These are phyloP conservation scores for Leptobrachium ailaonicum DNA, from an alignment of 2,113 vertebrate species.

Conservation along the genomic window DNA sequence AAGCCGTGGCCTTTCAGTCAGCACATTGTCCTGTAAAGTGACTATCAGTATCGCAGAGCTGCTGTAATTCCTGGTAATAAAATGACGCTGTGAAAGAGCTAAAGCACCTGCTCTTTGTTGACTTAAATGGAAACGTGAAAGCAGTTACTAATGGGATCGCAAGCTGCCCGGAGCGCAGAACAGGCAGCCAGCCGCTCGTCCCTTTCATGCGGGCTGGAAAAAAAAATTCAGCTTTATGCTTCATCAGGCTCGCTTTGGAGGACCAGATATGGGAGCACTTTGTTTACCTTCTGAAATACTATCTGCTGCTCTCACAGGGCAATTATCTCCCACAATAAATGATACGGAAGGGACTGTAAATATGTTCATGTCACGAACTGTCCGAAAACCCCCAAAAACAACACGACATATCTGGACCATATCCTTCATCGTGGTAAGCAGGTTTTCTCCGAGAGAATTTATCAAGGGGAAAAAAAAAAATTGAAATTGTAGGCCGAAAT, in stretches of 20 bases:
- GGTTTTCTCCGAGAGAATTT: too few species aligned
- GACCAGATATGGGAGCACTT: not conserved
- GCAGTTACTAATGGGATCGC: slow-evolving; percentile 57
- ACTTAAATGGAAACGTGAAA: slow-evolving; percentile 55
- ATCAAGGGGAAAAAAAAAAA: too few species aligned
- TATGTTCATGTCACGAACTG: too few species aligned
- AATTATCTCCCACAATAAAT: not conserved
- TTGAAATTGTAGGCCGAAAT: too few species aligned
- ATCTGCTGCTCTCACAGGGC: slow-evolving; percentile 1
- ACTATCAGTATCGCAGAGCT: slow-evolving; percentile 14
- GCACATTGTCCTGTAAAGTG: slow-evolving; percentile 33
- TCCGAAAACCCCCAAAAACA: too few species aligned
- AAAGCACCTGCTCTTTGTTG: slow-evolving; percentile 65
- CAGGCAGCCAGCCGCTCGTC: slow-evolving; percentile 54
- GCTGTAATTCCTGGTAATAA: slow-evolving; percentile 41
- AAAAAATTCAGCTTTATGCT: slow-evolving; percentile 46
- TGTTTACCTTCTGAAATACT: slow-evolving; percentile 4
- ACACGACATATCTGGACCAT: too few species aligned
- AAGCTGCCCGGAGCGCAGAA: slow-evolving; percentile 53
- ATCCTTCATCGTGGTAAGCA: too few species aligned
- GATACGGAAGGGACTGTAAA: too few species aligned
- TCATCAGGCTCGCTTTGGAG: slow-evolving; percentile 11
- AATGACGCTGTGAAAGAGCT: not conserved
- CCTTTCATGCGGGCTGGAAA: slow-evolving; percentile 32
- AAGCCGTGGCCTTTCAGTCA: not conserved